These are phyloP conservation scores for Chinchilla lanigera DNA, from an alignment of 2,113 vertebrate genomes.

Conservation along the genomic window DNA sequence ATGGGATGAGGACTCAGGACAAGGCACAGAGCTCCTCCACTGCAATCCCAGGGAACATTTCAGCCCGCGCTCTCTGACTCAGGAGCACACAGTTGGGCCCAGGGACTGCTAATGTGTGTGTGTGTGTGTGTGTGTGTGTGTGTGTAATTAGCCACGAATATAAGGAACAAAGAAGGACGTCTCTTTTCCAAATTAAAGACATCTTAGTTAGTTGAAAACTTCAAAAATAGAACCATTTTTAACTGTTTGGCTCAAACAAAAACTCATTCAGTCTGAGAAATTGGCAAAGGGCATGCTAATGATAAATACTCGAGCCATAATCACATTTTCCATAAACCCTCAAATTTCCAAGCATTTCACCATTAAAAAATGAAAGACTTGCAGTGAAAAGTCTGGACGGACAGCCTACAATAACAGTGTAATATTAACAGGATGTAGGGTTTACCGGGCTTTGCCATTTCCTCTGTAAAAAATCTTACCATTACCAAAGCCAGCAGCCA, in stretches of 20 bases:
- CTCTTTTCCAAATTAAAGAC: constrained; percentile 52
- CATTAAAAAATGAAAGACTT: constrained; percentile 23
- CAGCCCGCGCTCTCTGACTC: not conserved
- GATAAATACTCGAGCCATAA: constrained; percentile 57
- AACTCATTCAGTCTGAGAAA: constrained; percentile 60
- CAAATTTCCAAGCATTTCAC: constrained; percentile 64
- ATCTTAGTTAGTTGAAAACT: constrained; percentile 55
- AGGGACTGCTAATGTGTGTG: not conserved
- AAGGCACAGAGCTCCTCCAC: accelerated
- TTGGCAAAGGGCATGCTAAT: constrained; percentile 57
- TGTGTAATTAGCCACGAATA: not conserved
- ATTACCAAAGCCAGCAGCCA: constrained; percentile 44
- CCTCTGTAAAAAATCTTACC: constrained; percentile 61
- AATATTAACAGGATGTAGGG: constrained; percentile 49
- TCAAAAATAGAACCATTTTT: constrained; percentile 9
- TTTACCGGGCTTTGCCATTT: constrained; percentile 39
- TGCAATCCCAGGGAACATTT: not conserved
- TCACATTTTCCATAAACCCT: constrained; percentile 77
- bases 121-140: not conserved
- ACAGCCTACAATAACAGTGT: constrained; percentile 33
- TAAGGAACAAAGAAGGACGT: not conserved
- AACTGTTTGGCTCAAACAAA: constrained; percentile 61
- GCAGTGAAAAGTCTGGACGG: constrained; percentile 38
- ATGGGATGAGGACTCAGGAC: not conserved
- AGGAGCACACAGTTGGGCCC: not conserved